phyloP scores from a whole-genome alignment of 2,888 invertebrate genomes.

The Nipponacmea schrenckii region DNA sequence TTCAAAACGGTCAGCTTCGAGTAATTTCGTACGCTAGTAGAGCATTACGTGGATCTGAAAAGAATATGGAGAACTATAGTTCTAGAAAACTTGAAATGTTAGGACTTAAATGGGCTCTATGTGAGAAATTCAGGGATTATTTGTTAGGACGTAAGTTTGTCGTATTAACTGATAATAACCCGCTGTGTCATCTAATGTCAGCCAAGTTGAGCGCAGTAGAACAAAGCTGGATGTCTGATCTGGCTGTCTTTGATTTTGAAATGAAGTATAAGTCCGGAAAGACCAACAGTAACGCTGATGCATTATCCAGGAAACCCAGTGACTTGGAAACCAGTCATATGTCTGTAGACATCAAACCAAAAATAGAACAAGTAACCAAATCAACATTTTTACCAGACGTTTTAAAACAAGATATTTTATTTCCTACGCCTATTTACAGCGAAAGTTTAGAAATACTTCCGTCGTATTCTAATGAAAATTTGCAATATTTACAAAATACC shows the following conservation, averaged over 20 bases:
- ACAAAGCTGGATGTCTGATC: constrained; percentile 22
- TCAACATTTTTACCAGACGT: neutral
- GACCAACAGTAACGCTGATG: constrained; percentile 18
- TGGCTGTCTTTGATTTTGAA: constrained; percentile 21
- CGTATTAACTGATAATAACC: constrained; percentile 22
- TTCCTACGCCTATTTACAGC: neutral
- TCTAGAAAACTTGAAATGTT: constrained; percentile 27
- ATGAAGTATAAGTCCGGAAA: constrained; percentile 19
- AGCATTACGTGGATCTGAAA: constrained; percentile 14
- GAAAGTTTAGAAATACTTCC: constrained; percentile 1
- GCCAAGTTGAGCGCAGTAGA: constrained; percentile 23
- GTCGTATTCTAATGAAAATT: constrained; percentile 1
- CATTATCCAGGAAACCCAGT: constrained; percentile 10
- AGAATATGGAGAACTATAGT: constrained; percentile 24
- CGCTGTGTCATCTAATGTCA: constrained; percentile 15
- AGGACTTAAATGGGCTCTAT: constrained; percentile 33
- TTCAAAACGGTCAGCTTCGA: constrained; percentile 4
- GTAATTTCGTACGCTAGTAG: constrained; percentile 20
- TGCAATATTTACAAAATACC: neutral
- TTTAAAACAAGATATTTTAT: neutral
- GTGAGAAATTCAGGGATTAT: constrained; percentile 23
- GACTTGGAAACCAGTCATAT: too few species aligned
- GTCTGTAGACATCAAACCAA: neutral
- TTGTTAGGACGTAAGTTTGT: constrained; percentile 13
- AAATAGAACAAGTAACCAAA: neutral